A percentile compares a stretch with the other conserved stretches of the same genome.
Conservation (phyloP, 2,888 invertebrate genomes). For the Ochropleura plecta region DNA sequence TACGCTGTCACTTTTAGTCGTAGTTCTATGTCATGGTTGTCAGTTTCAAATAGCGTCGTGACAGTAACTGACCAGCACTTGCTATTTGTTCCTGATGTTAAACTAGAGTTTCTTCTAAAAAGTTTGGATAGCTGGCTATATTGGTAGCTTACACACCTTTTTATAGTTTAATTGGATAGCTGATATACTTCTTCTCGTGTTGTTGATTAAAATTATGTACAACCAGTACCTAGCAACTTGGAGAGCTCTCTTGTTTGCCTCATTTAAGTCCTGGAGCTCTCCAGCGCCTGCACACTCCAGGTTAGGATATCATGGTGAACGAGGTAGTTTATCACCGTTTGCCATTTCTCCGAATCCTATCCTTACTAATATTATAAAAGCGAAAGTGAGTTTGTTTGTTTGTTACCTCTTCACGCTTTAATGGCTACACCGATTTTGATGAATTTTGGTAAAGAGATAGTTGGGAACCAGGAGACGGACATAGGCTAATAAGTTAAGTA, state of each 20-base stretch:
- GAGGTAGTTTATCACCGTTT: not conserved
- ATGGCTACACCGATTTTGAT: too few relatives aligned
- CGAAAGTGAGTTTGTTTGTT: too few relatives aligned
- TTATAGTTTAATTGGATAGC: not conserved
- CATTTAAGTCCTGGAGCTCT: too few relatives aligned
- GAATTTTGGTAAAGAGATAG: too few relatives aligned
- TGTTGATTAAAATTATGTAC: not conserved
- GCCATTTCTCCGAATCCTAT: not conserved
- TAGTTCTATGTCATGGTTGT: not conserved
- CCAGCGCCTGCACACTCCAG: too few relatives aligned
- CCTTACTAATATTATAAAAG: too few relatives aligned
- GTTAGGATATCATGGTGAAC: not conserved
- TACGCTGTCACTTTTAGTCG: not conserved
- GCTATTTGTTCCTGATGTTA: not conserved
- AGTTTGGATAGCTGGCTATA: too few relatives aligned
- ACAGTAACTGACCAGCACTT: not conserved
- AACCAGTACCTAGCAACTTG: not conserved
- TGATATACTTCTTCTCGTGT: too few relatives aligned
- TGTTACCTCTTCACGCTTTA: too few relatives aligned
- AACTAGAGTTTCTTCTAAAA: not conserved
- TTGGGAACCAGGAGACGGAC: too few relatives aligned
- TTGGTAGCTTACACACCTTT: not conserved
- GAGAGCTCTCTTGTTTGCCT: not conserved
- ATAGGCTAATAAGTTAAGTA: too few relatives aligned
- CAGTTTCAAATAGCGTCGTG: constrained; percentile 3